These are phyloP conservation scores for Sebastiscus tertius DNA, from an alignment of 2,797 vertebrate genomes.

Conservation along the genomic window DNA sequence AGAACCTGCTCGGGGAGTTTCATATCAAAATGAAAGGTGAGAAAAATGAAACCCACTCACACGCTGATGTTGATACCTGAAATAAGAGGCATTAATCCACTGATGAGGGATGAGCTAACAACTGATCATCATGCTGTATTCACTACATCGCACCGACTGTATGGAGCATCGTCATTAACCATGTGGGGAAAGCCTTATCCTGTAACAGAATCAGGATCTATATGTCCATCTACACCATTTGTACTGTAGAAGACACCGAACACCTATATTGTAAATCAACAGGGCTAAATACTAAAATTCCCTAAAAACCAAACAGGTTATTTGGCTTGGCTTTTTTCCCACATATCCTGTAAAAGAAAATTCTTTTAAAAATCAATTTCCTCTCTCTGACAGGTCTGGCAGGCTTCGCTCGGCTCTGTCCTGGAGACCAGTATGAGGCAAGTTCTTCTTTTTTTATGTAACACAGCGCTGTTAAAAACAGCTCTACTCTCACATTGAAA, in stretches of 20 bases:
- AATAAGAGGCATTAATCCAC: not conserved
- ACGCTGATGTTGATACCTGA: not conserved
- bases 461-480: not conserved
- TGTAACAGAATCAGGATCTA: not conserved
- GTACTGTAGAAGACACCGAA: not conserved
- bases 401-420: slow-evolving; percentile 84
- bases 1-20: slow-evolving; percentile 95
- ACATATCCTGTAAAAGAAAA: not conserved
- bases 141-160: not conserved
- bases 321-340: not conserved
- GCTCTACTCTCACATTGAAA: not conserved
- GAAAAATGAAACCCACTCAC: not conserved
- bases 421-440: slow-evolving; percentile 85
- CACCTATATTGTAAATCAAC: not conserved
- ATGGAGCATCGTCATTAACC: not conserved
- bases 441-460: slow-evolving; percentile 24
- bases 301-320: not conserved
- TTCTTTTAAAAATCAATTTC: slow-evolving; percentile 6
- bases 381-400: slow-evolving; percentile 76
- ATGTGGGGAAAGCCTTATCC: not conserved
- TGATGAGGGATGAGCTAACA: not conserved
- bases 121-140: not conserved
- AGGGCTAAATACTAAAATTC: not conserved
- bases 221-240: not conserved
- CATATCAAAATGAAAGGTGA: slow-evolving; percentile 99